Percentiles rank a stretch among this genome's conserved stretches.
These are phyloP conservation scores for Paracyprichromis sp. DNA, from an alignment of 2,113 vertebrate genomes.

Conservation along the genomic window DNA sequence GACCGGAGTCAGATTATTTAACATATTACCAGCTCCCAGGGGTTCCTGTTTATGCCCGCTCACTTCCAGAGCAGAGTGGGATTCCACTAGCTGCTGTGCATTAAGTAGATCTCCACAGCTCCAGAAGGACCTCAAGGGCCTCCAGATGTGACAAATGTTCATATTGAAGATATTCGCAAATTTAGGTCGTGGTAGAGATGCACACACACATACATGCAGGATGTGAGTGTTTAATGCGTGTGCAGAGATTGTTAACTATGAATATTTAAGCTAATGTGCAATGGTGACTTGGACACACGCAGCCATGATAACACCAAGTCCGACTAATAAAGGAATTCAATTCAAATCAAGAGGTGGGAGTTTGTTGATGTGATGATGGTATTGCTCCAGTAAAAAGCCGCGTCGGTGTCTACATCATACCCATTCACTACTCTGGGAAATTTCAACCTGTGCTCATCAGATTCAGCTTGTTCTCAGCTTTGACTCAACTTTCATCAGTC, in stretches of 20 bases:
- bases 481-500: background rate
- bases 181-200: background rate
- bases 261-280: background rate
- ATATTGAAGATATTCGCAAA: background rate
- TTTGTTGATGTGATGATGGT: background rate
- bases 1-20: constrained; percentile 52
- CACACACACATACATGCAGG: background rate
- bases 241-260: background rate
- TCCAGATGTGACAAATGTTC: background rate
- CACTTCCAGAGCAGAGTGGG: constrained; percentile 31
- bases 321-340: background rate
- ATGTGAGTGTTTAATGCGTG: background rate
- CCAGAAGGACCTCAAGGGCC: background rate
- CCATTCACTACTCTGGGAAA: background rate
- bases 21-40: constrained; percentile 48
- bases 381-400: background rate
- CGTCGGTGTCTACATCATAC: background rate
- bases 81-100: constrained; percentile 27
- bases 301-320: background rate
- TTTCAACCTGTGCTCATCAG: background rate
- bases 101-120: constrained; percentile 35
- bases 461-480: background rate
- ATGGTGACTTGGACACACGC: background rate
- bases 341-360: background rate
- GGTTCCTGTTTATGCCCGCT: constrained; percentile 48